phyloP scores from a whole-genome alignment of 2,797 vertebrate species.

The Myotis daubentonii region DNA sequence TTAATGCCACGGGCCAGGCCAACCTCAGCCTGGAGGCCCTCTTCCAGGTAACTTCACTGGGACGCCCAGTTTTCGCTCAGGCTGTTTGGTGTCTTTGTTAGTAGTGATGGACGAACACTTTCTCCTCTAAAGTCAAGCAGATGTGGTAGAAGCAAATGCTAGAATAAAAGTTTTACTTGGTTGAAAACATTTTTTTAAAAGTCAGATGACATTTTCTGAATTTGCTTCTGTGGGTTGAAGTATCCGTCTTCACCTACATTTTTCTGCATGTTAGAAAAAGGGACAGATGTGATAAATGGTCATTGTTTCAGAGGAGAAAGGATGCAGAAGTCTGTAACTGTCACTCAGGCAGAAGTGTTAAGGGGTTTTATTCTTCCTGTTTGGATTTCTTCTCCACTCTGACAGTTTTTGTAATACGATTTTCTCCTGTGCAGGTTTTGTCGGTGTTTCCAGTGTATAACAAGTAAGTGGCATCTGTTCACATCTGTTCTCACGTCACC shows the following conservation, averaged over 20 bases:
- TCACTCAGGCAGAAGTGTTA: neutral
- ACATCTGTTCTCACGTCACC: neutral
- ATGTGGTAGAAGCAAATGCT: neutral
- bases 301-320: slow-evolving; percentile 35
- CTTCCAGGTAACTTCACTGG: slow-evolving; percentile 87
- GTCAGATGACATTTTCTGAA: neutral
- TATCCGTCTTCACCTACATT: neutral
- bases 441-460: slow-evolving; percentile 87
- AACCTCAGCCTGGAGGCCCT: slow-evolving; percentile 89
- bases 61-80: neutral
- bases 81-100: neutral
- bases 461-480: slow-evolving; percentile 83
- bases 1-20: slow-evolving; percentile 92
- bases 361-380: neutral
- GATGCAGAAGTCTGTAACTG: neutral
- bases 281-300: neutral
- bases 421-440: slow-evolving; percentile 83
- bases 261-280: slow-evolving; percentile 2
- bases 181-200: neutral
- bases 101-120: neutral
- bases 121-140: neutral
- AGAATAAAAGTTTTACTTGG: neutral
- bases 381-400: slow-evolving; percentile 5
- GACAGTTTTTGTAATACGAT: neutral
- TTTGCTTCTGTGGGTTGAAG: neutral